Base-by-base conservation (phyloP, 2,888 invertebrate species). In the Nephrotoma flavescens region DNA sequence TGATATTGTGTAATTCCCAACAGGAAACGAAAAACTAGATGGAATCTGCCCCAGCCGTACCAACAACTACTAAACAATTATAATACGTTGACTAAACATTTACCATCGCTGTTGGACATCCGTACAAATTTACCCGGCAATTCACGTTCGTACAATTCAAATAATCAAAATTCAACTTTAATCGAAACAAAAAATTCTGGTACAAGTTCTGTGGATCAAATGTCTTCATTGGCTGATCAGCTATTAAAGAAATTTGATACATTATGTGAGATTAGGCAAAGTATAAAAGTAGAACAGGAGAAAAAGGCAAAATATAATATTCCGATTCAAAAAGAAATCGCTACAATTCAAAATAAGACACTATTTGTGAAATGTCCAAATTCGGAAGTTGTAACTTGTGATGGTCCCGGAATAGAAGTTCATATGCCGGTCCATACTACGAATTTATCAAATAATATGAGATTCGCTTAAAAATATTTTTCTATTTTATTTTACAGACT, bases 291-390 rank as follows among this genome's bases (percentile, higher is more conserved):
- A 15, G 85, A 42, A 85, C 19, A 85, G 19, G 52, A n/a, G 6
- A 86, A 57, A 41, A 86, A n/a, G 7, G 15, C 15, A 7, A 86
- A 86, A 86, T 86, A 86, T 15, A 57, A 86, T 52, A 42, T 86
- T 57, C 52, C 42, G 6, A 57, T 86, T 15, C 86, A 86, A 52
- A 57, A 52, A 15, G 52, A 86, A 41, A 52, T 86, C 7, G 52
- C 86, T 15, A 11, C 42, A 6, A 57, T 86, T 0, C 86, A 86
- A 41, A 86, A 86, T 31, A 44, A 47, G 31, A 19, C 47, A 4
- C n/a, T 45, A 15, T 31, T 12, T 41, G 44, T 45, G 19, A 86
- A 86, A 41, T 86, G 86, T 41, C 85, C 45, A 44, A 85, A 44
- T 85, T 19, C 44, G 0, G 44, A 19, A 85, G 85, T 85, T 31